phyloP scores from a whole-genome alignment of 2,888 invertebrate species.

The Fabriciana adippe region DNA sequence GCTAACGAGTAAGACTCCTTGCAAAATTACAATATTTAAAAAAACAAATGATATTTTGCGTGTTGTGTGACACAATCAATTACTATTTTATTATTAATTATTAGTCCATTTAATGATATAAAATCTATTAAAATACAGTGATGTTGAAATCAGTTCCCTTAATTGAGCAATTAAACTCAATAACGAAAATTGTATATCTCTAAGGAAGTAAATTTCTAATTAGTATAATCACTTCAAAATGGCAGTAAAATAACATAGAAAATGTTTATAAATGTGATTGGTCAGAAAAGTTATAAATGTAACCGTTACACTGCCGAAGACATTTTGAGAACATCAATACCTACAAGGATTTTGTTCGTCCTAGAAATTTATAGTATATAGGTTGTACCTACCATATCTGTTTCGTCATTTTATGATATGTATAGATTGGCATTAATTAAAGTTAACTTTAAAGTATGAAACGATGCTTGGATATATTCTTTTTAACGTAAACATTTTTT shows the following conservation, averaged over 20 bases:
- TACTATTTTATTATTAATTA: not conserved
- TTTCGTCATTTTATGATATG: too few species aligned
- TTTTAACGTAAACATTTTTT: not conserved
- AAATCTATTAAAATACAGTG: constrained; percentile 15
- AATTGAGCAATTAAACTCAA: constrained; percentile 35
- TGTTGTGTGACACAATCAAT: not conserved
- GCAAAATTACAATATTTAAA: not conserved
- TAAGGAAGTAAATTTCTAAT: constrained; percentile 34
- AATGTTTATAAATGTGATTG: constrained; percentile 30
- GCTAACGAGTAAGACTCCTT: too few species aligned
- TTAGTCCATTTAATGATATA: not conserved
- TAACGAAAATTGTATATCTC: constrained; percentile 26
- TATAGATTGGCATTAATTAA: not conserved
- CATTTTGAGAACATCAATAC: not conserved
- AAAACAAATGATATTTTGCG: not conserved
- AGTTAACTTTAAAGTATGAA: too few species aligned
- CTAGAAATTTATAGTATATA: constrained; percentile 16
- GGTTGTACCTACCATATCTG: too few species aligned
- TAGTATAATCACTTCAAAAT: constrained; percentile 35
- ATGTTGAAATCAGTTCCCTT: constrained; percentile 19
- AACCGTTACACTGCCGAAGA: constrained; percentile 34
- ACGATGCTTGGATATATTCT: too few species aligned
- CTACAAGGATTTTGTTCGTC: not conserved
- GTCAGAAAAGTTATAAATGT: constrained; percentile 30
- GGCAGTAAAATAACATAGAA: constrained; percentile 31